phyloP scores from a whole-genome alignment of 2,888 invertebrate genomes.

The Gortyna flavago region DNA sequence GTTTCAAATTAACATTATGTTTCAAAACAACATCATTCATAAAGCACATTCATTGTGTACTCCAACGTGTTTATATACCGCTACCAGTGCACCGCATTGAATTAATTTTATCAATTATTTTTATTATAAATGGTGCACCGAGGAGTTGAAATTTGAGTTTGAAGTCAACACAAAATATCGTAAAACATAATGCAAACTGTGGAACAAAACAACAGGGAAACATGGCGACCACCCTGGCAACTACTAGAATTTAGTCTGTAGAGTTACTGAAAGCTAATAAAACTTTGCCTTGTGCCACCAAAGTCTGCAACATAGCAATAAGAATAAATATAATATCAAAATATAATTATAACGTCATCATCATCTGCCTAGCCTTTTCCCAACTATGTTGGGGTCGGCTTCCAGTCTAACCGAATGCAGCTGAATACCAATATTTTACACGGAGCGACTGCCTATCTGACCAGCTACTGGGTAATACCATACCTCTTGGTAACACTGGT shows the following conservation, averaged over 20 bases:
- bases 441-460: too few species aligned
- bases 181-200: slow-evolving; percentile 65
- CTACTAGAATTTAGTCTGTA: slow-evolving; percentile 68
- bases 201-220: slow-evolving; percentile 64
- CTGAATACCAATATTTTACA: too few species aligned
- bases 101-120: slow-evolving; percentile 52
- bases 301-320: slow-evolving; percentile 62
- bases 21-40: slow-evolving; percentile 17
- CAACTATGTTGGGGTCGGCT: too few species aligned
- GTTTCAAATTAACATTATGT: slow-evolving; percentile 11
- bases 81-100: slow-evolving; percentile 13
- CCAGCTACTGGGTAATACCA: too few species aligned
- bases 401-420: too few species aligned
- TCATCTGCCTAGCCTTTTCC: too few species aligned
- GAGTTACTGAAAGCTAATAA: slow-evolving; percentile 76
- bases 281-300: slow-evolving; percentile 71
- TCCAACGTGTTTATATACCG: slow-evolving; percentile 27
- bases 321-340: slow-evolving; percentile 66
- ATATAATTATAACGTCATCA: slow-evolving; percentile 46
- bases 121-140: slow-evolving; percentile 49
- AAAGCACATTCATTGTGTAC: slow-evolving; percentile 1
- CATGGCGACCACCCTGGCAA: slow-evolving; percentile 59
- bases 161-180: slow-evolving; percentile 42
- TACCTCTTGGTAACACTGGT: too few species aligned
- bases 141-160: slow-evolving; percentile 45